phyloP scores from a whole-genome alignment of 1,140 invertebrate genomes.

The Helicoverpa armigera region DNA sequence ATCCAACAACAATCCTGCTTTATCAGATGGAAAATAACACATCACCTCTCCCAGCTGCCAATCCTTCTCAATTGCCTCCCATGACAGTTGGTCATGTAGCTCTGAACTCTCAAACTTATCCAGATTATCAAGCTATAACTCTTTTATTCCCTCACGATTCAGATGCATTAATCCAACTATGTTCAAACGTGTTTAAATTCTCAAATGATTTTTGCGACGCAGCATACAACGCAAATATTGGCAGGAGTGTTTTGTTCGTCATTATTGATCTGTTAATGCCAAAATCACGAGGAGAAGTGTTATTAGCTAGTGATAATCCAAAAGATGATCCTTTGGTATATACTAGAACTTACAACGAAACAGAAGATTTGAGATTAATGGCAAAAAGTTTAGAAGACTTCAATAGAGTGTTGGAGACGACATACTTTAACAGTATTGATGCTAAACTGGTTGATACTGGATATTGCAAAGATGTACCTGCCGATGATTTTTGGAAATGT shows the following conservation, averaged over 20 bases:
- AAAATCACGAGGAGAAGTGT: constrained; percentile 83
- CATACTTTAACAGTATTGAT: constrained; percentile 81
- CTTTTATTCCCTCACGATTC: constrained; percentile 37
- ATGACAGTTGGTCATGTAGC: constrained; percentile 14
- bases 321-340: constrained; percentile 60
- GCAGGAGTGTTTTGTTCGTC: not conserved
- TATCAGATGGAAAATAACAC: not conserved
- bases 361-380: constrained; percentile 50
- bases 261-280: constrained; percentile 88
- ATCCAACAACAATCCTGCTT: not conserved
- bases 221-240: not conserved
- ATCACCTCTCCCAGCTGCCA: not conserved
- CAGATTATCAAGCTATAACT: constrained; percentile 47
- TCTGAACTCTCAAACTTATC: constrained; percentile 3
- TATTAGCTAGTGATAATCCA: constrained; percentile 84
- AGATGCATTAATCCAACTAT: constrained; percentile 33
- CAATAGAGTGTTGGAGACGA: constrained; percentile 81
- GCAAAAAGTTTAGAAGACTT: not conserved
- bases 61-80: constrained; percentile 23
- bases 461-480: constrained; percentile 11
- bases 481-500: constrained; percentile 76
- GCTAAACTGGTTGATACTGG: constrained; percentile 26
- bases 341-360: constrained; percentile 6
- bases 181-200: constrained; percentile 27
- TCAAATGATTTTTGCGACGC: constrained; percentile 26